Evolutionary conservation across 2,888 invertebrate genomes (phyloP), one percentile per base, ranked within the genome.

Genomic region (Apotomis capreana): DNA sequence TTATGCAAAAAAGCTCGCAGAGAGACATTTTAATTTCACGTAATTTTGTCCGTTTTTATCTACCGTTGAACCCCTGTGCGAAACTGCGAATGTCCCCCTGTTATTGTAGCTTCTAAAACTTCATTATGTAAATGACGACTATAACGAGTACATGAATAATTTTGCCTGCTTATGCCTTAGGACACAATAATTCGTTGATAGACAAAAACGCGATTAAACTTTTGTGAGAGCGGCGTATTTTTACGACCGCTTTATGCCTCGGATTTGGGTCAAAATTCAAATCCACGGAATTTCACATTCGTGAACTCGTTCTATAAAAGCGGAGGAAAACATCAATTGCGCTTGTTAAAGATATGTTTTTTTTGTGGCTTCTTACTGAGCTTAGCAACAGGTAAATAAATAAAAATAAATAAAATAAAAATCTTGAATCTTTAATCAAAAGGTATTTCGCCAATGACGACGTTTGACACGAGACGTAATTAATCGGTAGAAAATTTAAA

Each of bases 111-210:
- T 67, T 58, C 68, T 59, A 68, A 26, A 72, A 72, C 57, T 58
- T 52, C 85, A 88, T 89, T 89, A 89, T 89, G 84, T 82, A 86
- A 84, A 88, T 86, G 84, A 84, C 83, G 87, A 87, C 82, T 84
- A 83, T 86, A 84, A 86, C 83, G 81, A 81, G 79, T 80, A 81
- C 80, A 83, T 81, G 77, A 83, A 84, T 72, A 72, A 68, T 83
- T 85, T 84, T 85, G 84, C 83, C 81, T 79, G 74, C 81, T 80
- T 68, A 70, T 68, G 15, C 36, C 54, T 37, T 52, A 51, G 61
- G 44, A 46, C 61, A 61, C 44, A 44, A 67, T 68, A 71, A 46
- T 51, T 51, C 60, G 55, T 44, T 62, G 26, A 57, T 52, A 61
- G 57, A 51, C 44, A 44, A 44, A 61, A 36, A 61, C 37, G 57